Evolutionary conservation across 2,888 invertebrate genomes (phyloP).

Genomic region (Brachyptera putata): DNA sequence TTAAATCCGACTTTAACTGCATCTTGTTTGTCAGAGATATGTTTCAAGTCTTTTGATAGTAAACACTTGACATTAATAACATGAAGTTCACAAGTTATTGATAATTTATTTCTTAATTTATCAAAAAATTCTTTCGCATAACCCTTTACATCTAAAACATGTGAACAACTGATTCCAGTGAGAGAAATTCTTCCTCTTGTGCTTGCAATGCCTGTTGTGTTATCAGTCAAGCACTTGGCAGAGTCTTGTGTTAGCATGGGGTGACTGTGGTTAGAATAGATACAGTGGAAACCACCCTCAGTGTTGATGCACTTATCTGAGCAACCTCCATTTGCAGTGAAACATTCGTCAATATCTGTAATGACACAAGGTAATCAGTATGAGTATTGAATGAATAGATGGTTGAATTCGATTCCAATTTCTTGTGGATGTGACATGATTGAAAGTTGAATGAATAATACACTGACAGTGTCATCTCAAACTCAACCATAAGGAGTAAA

Average conservation of each 20-base stretch:
- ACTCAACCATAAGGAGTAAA: no score
- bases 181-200: slow-evolving; percentile 3
- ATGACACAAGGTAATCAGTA: neutral
- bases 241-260: neutral
- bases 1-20: slow-evolving; percentile 1
- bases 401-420: no score
- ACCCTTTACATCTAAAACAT: neutral
- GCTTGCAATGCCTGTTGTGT: neutral
- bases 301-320: slow-evolving; percentile 44
- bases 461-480: no score
- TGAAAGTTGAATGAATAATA: no score
- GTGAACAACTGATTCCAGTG: slow-evolving; percentile 2
- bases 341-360: slow-evolving; percentile 44
- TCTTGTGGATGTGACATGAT: no score
- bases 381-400: no score
- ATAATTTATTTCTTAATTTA: neutral
- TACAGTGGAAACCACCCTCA: neutral
- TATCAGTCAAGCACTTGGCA: neutral
- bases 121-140: slow-evolving; percentile 4
- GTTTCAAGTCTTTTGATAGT: neutral
- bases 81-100: neutral
- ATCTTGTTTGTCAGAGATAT: neutral
- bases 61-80: slow-evolving; percentile 11
- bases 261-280: neutral
- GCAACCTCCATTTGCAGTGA: slow-evolving; percentile 42